Conservation (phyloP, 2,113 vertebrate species). For the Cephalopterus ornatus region DNA sequence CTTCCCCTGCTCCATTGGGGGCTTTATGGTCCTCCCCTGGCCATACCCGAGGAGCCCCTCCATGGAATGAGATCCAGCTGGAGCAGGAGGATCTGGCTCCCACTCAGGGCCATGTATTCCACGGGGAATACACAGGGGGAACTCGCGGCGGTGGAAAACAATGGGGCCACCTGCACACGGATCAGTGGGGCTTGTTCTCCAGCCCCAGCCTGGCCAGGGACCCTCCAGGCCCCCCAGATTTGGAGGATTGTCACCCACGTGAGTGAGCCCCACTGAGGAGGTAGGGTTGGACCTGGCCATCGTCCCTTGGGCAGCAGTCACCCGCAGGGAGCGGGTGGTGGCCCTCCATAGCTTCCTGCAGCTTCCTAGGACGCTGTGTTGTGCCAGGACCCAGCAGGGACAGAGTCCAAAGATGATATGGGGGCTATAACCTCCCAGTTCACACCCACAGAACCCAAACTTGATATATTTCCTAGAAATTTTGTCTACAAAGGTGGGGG, state of each 20-base stretch:
- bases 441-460: too few species aligned
- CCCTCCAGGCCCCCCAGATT: fast-evolving
- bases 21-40: background rate
- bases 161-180: background rate
- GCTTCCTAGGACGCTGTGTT: background rate
- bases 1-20: background rate
- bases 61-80: background rate
- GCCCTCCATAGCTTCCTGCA: background rate
- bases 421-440: background rate
- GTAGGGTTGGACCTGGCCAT: background rate
- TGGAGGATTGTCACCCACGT: background rate
- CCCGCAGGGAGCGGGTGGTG: background rate
- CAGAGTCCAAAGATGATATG: background rate
- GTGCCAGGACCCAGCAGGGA: background rate
- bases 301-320: background rate
- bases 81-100: background rate
- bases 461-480: background rate
- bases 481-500: background rate
- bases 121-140: background rate
- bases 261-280: background rate
- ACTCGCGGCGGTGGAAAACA: fast-evolving
- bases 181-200: background rate
- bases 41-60: background rate
- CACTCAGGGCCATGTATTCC: background rate
- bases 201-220: background rate